phyloP scores from a whole-genome alignment of 2,888 invertebrate species.

The Hypselothyrea guttata region DNA sequence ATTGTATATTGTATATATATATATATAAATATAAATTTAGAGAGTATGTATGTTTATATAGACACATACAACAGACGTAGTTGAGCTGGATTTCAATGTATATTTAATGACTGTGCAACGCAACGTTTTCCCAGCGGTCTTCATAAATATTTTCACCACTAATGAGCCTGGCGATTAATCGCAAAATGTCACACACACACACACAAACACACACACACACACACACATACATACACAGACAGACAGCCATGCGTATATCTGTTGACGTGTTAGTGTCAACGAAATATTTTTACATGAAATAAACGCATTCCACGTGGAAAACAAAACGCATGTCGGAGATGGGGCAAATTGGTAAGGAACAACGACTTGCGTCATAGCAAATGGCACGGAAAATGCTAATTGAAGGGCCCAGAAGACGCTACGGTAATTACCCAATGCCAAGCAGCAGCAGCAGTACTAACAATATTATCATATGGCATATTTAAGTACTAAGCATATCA shows the following conservation, averaged over 20 bases:
- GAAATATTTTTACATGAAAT: conserved; percentile 49
- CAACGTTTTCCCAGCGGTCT: conserved; percentile 55
- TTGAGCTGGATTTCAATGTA: conserved; percentile 46
- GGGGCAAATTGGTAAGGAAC: conserved; percentile 6
- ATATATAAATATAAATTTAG: conserved; percentile 4
- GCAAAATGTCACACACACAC: conserved; percentile 47
- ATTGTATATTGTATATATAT: conserved; percentile 13
- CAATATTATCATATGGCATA: no score
- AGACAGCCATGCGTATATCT: conserved; percentile 29
- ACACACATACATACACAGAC: not conserved
- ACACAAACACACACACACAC: conserved; percentile 21
- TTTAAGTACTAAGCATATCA: no score
- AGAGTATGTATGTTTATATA: no score
- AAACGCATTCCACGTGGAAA: conserved; percentile 37
- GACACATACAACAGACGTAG: no score
- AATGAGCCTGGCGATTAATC: conserved; percentile 72
- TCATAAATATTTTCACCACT: conserved; percentile 75
- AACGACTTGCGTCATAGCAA: conserved; percentile 59
- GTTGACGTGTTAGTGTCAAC: conserved; percentile 64
- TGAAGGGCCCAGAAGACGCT: conserved; percentile 56
- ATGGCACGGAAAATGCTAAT: conserved; percentile 50
- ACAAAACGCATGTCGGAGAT: not conserved
- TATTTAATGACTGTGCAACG: conserved; percentile 55
- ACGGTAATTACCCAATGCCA: conserved; percentile 49
- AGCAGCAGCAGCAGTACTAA: conserved; percentile 11